Evolutionary conservation across 1,140 invertebrate genomes (phyloP), one percentile per base, ranked within the genome.

Genomic region (Anastatus disparis): DNA sequence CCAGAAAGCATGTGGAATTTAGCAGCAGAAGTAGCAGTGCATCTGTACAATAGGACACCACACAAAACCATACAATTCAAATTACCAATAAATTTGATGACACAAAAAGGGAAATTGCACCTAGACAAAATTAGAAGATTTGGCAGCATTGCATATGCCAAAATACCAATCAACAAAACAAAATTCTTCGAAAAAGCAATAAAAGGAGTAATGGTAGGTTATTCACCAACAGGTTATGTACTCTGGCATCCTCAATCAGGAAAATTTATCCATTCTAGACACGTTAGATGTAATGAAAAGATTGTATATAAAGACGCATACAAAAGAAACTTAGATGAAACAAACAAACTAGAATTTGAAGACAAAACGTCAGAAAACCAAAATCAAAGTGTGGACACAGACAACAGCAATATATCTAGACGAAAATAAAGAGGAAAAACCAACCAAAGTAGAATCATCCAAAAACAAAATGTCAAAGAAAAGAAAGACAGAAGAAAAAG

Each of bases 251-350:
- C 42, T 2, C 2, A n/a, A 20, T 44, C 42, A 20, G 9, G 8
- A n/a, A 50, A 17, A 63, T 50, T 62, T 31, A 6, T 48, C 8
- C 29, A 12, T 13, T 63, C 59, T 2, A 17, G 44, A 63, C 40
- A 61, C 10, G 44, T 63, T 3, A 63, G 17, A 20, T 31, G 27
- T 12, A 50, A 63, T 29, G 59, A 63, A 9, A 63, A 63, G 35
- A 15, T 63, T 1, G 20, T 63, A 3, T 35, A 44, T 17, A 46
- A 46, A 46, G 40, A 61, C 10, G 13, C 7, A n/a, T 3, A 17
- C 13, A 42, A 55, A 17, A n/a, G n/a, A n/a, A n/a, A n/a, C n/a
- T n/a, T n/a, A n/a, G n/a, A n/a, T n/a, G n/a, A n/a, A n/a, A n/a
- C n/a, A n/a, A n/a, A n/a, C n/a, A n/a, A n/a, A n/a, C n/a, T n/a